phyloP scores from a whole-genome alignment of 1,140 invertebrate genomes.

The Tetragonula clypearis region DNA sequence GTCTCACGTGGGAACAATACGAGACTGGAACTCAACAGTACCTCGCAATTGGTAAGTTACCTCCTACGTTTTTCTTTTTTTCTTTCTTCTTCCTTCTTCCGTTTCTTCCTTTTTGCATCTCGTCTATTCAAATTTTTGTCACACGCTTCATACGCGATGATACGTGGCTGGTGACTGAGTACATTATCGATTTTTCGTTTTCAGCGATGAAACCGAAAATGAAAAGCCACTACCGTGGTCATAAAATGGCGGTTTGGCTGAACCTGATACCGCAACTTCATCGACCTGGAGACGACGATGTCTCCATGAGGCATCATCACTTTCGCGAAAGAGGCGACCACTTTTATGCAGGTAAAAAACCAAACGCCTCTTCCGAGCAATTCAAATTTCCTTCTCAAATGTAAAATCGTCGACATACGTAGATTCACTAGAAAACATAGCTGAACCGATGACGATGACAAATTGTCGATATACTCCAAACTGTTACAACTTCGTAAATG shows the following conservation, averaged over 20 bases:
- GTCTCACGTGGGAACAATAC: constrained; percentile 87
- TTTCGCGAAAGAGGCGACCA: constrained; percentile 88
- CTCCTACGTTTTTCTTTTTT: too few relatives aligned
- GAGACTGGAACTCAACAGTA: constrained; percentile 90
- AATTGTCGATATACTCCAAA: too few relatives aligned
- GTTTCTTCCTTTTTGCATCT: neutral
- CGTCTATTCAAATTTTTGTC: neutral
- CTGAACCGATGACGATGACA: too few relatives aligned
- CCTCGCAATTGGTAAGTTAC: constrained; percentile 86
- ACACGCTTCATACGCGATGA: too few relatives aligned
- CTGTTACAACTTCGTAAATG: too few relatives aligned
- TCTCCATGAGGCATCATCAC: constrained; percentile 90
- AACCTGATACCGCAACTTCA: constrained; percentile 94
- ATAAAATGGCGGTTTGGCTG: constrained; percentile 96
- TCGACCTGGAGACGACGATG: constrained; percentile 88
- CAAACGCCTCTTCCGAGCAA: neutral
- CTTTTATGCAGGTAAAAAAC: constrained; percentile 86
- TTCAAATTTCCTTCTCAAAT: neutral
- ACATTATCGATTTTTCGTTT: constrained; percentile 67
- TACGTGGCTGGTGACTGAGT: fast-evolving
- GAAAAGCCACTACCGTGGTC: constrained; percentile 93
- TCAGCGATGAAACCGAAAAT: constrained; percentile 87
- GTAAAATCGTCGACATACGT: too few relatives aligned
- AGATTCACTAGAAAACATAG: too few relatives aligned
- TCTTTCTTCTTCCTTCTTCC: too few relatives aligned